Conservation (phyloP, 2,113 vertebrate genomes). For the Percopsis transmontana region DNA sequence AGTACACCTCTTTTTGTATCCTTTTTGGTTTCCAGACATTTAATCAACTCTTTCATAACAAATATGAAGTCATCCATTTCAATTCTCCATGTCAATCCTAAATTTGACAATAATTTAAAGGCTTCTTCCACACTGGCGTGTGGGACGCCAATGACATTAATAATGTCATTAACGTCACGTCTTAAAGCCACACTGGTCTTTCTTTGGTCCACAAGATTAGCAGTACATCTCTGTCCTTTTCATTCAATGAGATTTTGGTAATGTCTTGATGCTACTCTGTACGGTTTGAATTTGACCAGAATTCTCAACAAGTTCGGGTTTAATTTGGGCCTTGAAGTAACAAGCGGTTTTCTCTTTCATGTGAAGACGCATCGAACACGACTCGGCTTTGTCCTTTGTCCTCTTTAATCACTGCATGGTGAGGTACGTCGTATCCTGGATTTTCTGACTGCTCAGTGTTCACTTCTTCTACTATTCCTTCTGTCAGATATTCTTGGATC, state of each 20-base stretch:
- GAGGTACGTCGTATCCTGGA: background rate
- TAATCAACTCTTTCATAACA: background rate
- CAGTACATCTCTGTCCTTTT: background rate
- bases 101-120: no score
- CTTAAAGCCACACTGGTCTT: no score
- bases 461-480: background rate
- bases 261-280: background rate
- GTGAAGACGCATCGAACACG: background rate
- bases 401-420: background rate
- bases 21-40: constrained; percentile 4
- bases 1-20: constrained; percentile 31
- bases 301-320: constrained; percentile 20
- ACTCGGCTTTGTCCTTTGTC: background rate
- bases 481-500: background rate
- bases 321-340: background rate
- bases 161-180: background rate
- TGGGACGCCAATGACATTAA: no score
- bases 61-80: constrained; percentile 30
- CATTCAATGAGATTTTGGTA: background rate
- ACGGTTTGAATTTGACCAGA: background rate
- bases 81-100: constrained; percentile 22
- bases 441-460: background rate
- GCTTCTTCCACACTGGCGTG: no score
- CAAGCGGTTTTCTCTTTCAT: background rate
- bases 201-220: background rate